Base-by-base conservation (phyloP, 2,888 invertebrate genomes). In the Andrena hattorfiana region DNA sequence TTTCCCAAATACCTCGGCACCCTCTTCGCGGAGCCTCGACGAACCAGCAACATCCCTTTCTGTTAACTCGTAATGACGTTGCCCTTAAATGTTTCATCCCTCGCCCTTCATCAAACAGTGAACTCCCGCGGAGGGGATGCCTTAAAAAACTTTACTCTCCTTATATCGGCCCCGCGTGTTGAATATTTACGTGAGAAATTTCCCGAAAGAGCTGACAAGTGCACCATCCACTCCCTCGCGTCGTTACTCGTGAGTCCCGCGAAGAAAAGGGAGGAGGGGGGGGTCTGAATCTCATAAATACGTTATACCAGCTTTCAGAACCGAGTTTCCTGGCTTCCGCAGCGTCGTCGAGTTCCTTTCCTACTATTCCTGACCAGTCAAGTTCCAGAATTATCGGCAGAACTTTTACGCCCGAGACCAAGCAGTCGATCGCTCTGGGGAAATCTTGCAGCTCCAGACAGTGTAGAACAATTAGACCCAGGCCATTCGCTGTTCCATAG, bases 371-470 rank as follows among this genome's bases (percentile, higher is more conserved):
- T 64, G 23, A 67, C 28, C 63, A 13, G 54, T 10, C 76, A 59
- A 87, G 67, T 85, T 82, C 75, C 78, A 48, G 80, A 89, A 81
- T 81, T 87, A 89, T 84, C 83, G 83, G 30, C 49, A 56, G 60
- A 83, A 88, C 77, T 86, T 86, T 73, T 79, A 56, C 28, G 62
- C 49, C n/a, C 30, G 60, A 63, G 77, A 87, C 77, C 54, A 71
- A 68, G 49, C 63, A 78, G 35, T 20, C 69, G 80, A 85, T 87
- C 86, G 77, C 87, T 85, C 87, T 68, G 74, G 87, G 87, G 87
- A 87, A 87, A 87, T 87, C 87, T 86, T 48, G 75, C 13, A 60
- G 62, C 62, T 75, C 54, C 78, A 63, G 62, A 71, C 71, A 79
- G 59, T 48, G 60, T 63, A 78, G 74, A 82, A 80, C 84, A 87